phyloP scores from a whole-genome alignment of 1,140 invertebrate species.

The Leptinotarsa defecta region DNA sequence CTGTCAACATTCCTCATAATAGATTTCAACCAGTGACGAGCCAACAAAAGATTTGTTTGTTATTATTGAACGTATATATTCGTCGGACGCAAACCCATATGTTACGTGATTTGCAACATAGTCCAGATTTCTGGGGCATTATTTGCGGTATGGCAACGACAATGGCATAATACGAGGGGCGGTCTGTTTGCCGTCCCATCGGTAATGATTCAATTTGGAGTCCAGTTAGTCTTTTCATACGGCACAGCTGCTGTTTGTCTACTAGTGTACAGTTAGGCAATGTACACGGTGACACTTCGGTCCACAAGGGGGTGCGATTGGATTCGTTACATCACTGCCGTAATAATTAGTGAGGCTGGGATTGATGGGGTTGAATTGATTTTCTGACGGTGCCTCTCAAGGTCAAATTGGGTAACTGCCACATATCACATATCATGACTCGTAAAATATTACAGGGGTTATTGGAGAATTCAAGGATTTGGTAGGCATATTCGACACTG shows the following conservation, averaged over 20 bases:
- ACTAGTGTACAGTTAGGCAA: not conserved
- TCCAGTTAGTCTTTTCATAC: conserved; percentile 55
- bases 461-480: too few species aligned
- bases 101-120: conserved; percentile 33
- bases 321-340: too few species aligned
- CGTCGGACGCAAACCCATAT: conserved; percentile 24
- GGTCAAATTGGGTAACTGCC: too few species aligned
- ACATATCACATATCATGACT: too few species aligned
- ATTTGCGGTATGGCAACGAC: conserved; percentile 46
- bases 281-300: not conserved
- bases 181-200: conserved; percentile 52
- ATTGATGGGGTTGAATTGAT: too few species aligned
- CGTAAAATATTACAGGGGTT: too few species aligned
- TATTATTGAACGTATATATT: conserved; percentile 21
- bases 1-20: not conserved
- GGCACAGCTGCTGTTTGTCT: conserved; percentile 47
- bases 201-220: conserved; percentile 57
- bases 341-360: too few species aligned
- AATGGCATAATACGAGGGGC: conserved; percentile 51
- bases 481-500: too few species aligned
- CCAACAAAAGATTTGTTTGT: conserved; percentile 19
- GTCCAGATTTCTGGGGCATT: conserved; percentile 28
- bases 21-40: conserved; percentile 2
- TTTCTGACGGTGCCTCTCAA: too few species aligned
- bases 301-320: too few species aligned